phyloP scores from a whole-genome alignment of 2,113 vertebrate genomes.

The Ancistrus triradiatus region DNA sequence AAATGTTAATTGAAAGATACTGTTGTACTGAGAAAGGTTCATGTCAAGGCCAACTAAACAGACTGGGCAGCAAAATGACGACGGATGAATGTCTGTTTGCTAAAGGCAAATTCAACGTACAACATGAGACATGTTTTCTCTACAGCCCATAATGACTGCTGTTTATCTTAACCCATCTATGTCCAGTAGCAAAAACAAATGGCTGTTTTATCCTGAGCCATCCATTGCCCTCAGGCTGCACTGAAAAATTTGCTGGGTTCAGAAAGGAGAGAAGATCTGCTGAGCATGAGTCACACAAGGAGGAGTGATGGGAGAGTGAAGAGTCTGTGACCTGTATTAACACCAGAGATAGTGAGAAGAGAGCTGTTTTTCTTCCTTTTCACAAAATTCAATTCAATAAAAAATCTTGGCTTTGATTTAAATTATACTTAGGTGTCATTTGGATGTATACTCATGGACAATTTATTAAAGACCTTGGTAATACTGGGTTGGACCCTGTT shows the following conservation, averaged over 20 bases:
- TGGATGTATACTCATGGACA: too few relatives aligned
- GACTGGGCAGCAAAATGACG: background rate
- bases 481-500: too few relatives aligned
- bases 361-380: background rate
- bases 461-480: too few relatives aligned
- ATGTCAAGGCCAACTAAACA: conserved; percentile 22
- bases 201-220: background rate
- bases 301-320: background rate
- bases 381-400: too few relatives aligned
- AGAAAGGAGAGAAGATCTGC: background rate
- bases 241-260: background rate
- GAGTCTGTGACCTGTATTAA: background rate
- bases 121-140: background rate
- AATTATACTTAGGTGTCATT: too few relatives aligned
- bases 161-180: conserved; percentile 1
- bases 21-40: conserved; percentile 4
- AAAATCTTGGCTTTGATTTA: too few relatives aligned
- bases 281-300: conserved; percentile 20
- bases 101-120: background rate
- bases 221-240: background rate
- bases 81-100: background rate
- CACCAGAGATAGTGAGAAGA: background rate
- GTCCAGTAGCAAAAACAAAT: background rate
- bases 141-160: background rate
- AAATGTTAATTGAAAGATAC: conserved; percentile 9